Base-by-base conservation (phyloP, 2,888 invertebrate species). In the Rhagonycha fulva region DNA sequence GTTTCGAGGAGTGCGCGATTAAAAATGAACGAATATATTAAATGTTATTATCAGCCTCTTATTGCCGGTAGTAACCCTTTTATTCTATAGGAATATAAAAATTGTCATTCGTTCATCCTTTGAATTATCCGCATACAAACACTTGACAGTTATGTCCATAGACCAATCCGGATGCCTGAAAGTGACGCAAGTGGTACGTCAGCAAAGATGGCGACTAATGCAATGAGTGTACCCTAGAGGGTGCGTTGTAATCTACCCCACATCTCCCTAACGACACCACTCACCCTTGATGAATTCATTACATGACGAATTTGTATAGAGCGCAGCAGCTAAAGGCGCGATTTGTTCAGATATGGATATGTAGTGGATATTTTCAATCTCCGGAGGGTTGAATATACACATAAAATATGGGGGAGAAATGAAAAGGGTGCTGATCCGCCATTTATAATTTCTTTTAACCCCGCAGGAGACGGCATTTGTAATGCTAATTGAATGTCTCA, bases 201-300 rank as follows among this genome's bases (percentile, higher is more conserved):
- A 83, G 81, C 82, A 82, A 76, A 80, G 79, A 84, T 84, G 84
- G 84, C 84, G 82, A 81, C 83, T 82, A 83, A 83, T 82, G 82
- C 81, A 84, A 83, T 83, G 84, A 83, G 76, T 76, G 80, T 75
- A 75, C 79, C 80, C 80, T 74, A 75, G 75, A 78, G 80, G 79
- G 78, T 75, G 71, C 76, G 69, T 74, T 76, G 78, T 80, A 80
- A 80, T 80, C 79, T 80, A 78, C 79, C 78, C 79, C 78, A 78
- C 76, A 76, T 80, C 76, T 78, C 79, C 76, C 79, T 78, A 75
- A 76, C 79, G 77, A 78, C 77, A 77, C 75, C 72, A 72, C 75
- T 79, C 78, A 76, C 79, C 79, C 79, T 78, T 80, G 72, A 76
- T 76, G 78, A 78, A 78, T 78, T 78, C 76, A 78, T 77, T 78